phyloP scores from a whole-genome alignment of 2,888 invertebrate genomes.

The Panzeria rudis region DNA sequence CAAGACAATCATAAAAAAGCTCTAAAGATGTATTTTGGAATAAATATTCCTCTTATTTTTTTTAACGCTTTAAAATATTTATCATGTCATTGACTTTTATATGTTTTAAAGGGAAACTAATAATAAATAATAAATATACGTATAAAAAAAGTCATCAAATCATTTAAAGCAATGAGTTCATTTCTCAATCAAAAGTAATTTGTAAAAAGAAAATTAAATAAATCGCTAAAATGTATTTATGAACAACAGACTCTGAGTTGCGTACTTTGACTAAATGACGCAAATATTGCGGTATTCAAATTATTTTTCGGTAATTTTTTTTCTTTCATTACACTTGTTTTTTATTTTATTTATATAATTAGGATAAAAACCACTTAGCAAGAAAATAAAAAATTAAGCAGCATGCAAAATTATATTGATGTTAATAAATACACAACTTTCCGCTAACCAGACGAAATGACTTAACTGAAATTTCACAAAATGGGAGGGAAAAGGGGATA shows the following conservation, averaged over 20 bases:
- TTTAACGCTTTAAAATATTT: no score
- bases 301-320: not conserved
- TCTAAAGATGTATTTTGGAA: no score
- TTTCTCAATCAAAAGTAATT: not conserved
- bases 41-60: no score
- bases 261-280: not conserved
- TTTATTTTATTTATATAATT: not conserved
- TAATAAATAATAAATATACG: no score
- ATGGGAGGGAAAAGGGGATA: no score
- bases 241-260: not conserved
- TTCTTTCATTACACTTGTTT: not conserved
- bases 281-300: not conserved
- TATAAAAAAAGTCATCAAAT: no score
- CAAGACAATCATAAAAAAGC: no score
- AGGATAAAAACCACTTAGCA: not conserved
- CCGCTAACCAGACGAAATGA: not conserved
- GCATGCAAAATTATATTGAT: not conserved
- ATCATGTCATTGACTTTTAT: no score
- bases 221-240: not conserved
- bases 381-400: not conserved
- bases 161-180: no score
- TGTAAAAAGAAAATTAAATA: not conserved
- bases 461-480: not conserved
- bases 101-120: no score
- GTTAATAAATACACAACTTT: not conserved